These are phyloP conservation scores for Temnothorax ravouxi DNA, from an alignment of 2,888 invertebrate species.

Conservation along the genomic window DNA sequence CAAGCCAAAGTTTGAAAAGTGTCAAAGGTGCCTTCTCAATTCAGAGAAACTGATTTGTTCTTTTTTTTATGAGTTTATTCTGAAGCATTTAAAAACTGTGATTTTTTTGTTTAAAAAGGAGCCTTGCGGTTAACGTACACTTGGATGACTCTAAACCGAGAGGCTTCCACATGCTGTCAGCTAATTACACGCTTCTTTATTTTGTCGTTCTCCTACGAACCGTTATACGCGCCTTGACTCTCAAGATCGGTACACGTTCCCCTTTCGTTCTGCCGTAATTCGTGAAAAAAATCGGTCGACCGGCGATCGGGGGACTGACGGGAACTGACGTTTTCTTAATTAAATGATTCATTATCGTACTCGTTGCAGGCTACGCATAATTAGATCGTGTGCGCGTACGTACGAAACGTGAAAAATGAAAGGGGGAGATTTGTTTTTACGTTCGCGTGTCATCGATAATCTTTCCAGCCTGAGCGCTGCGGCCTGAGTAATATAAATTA, in stretches of 20 bases:
- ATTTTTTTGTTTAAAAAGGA: background rate
- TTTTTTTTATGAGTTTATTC: background rate
- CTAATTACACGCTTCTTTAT: constrained; percentile 73
- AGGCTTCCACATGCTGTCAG: constrained; percentile 49
- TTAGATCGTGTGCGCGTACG: background rate
- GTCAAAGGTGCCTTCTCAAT: background rate
- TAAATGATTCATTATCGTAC: constrained; percentile 19
- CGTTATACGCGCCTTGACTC: constrained; percentile 60
- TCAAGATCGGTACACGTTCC: constrained; percentile 43
- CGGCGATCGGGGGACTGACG: background rate
- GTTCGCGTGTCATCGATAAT: background rate
- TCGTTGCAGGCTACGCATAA: background rate
- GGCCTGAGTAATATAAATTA: constrained; percentile 41
- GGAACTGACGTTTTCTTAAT: constrained; percentile 13
- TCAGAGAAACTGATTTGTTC: background rate
- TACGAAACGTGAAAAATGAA: background rate
- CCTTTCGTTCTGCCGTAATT: constrained; percentile 46
- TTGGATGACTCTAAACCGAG: constrained; percentile 24
- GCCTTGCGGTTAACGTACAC: constrained; percentile 14
- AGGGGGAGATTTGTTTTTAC: background rate
- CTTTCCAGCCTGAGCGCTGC: too few relatives aligned
- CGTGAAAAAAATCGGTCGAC: constrained; percentile 13
- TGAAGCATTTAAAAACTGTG: background rate
- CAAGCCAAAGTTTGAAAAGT: background rate
- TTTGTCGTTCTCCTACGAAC: constrained; percentile 64